A percentile compares a stretch with the other conserved stretches of the same genome.
Evolutionary conservation across 64 coral and sea anemone genomes (phyloP).

Genomic region (Trachythela sp.): DNA sequence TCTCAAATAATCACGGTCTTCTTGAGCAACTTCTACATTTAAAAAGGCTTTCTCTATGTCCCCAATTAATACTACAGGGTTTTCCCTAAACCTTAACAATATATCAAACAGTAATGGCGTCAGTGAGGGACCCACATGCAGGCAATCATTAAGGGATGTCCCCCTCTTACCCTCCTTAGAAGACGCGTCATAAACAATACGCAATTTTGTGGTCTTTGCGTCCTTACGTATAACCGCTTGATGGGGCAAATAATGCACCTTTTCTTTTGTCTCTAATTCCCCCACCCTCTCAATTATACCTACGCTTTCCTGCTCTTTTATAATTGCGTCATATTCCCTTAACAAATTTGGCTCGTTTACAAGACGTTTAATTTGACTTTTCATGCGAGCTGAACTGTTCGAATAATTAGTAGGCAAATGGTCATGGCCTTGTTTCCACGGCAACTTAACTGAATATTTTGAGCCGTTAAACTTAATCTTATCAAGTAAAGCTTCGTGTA

Average conservation of each 20-base stretch:
- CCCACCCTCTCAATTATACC: neutral
- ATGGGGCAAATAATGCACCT: neutral
- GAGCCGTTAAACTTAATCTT: neutral
- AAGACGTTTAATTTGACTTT: neutral
- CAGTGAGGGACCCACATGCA: neutral
- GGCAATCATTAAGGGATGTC: neutral
- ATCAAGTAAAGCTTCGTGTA: neutral
- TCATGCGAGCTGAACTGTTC: constrained; percentile 1
- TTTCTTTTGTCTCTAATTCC: neutral
- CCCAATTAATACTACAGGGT: too few relatives aligned
- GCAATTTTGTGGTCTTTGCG: neutral
- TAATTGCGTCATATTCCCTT: neutral
- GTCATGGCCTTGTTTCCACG: too few relatives aligned
- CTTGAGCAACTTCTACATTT: too few relatives aligned
- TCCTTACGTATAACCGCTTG: constrained; percentile 8
- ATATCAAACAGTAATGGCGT: neutral
- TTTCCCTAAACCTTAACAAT: neutral
- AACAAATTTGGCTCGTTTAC: neutral
- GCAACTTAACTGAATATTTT: too few relatives aligned
- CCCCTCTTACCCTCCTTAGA: neutral
- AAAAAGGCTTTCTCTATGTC: too few relatives aligned
- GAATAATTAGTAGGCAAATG: neutral
- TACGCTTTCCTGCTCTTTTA: neutral
- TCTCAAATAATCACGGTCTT: neutral
- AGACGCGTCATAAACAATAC: neutral